phyloP scores from a whole-genome alignment of 2,113 vertebrate species.

The Grantiella picta region DNA sequence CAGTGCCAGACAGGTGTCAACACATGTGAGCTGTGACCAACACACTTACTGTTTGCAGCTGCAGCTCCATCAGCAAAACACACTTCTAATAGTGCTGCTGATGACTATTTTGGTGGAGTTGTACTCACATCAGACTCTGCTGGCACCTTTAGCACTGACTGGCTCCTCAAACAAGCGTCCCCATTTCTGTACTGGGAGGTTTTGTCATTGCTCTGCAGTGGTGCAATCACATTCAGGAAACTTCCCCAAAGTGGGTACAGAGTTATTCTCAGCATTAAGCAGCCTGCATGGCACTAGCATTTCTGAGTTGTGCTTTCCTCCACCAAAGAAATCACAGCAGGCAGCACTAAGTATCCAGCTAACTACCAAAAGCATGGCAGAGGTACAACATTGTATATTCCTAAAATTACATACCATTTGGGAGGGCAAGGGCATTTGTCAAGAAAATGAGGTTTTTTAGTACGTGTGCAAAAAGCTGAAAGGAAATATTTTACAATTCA shows the following conservation, averaged over 20 bases:
- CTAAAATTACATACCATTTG: neutral
- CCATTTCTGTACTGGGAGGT: rapidly evolving
- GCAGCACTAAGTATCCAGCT: neutral
- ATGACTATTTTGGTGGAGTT: neutral
- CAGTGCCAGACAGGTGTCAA: neutral
- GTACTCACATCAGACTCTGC: neutral
- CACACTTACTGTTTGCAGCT: neutral
- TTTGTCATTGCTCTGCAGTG: neutral
- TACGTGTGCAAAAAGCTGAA: neutral
- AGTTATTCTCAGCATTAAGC: neutral
- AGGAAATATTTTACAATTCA: neutral
- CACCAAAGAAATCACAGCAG: neutral
- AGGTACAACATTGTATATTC: rapidly evolving
- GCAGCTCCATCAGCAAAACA: neutral
- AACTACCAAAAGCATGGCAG: neutral
- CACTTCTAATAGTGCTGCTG: neutral
- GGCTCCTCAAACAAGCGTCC: neutral
- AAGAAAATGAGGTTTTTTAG: rapidly evolving
- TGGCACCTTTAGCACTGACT: neutral
- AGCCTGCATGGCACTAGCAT: neutral
- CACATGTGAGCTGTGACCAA: neutral
- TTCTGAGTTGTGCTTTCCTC: neutral
- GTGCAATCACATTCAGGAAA: neutral
- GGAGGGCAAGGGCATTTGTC: neutral
- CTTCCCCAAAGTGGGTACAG: neutral